Base-by-base conservation (phyloP, 2,888 invertebrate genomes). In the Ochlodes sylvanus region DNA sequence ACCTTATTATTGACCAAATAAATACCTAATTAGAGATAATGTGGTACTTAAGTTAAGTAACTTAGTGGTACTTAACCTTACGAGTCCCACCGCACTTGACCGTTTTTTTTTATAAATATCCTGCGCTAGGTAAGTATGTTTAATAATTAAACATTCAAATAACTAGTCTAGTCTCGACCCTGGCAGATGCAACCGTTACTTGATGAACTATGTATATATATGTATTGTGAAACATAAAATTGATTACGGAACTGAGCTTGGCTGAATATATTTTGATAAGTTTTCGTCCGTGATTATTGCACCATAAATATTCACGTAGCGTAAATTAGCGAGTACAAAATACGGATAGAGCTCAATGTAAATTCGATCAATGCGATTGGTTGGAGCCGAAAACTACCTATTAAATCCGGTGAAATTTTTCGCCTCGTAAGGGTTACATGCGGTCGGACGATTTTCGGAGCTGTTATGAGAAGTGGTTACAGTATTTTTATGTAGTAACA, bases 361-460 rank as follows among this genome's bases (percentile, higher is more conserved):
- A 47, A 61, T 61, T 61, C 61, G 14, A 61, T 61, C 61, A 34
- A 1, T 50, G 27, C 61, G 47, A 50, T 61, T 34, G 47, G 17
- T 17, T 61, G 60, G 47, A 34, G 19, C n/a, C 50, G 38, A 34
- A 52, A 52, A 34, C 44, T 21, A n/a, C n/a, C n/a, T n/a, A 62
- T 62, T 52, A 38, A 62, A 21, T 17, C n/a, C 34, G n/a, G 38
- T 52, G 50, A 62, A 52, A 62, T 38, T 47, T 61, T 47, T 61
- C 32, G 42, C 58, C 42, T 42, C 58, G 58, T 44, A 58, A 58
- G 58, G 42, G 62, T 38, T 62, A 50, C 47, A 61, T 47, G 12
- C 38, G 50, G 62, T 50, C n/a, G 41, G 58, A 50, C 27, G 17
- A 17, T n/a, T 27, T 17, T 14, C 38, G 50, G 50, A 17, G 50